Percentiles rank a stretch among this genome's conserved stretches.
Conservation (phyloP, 2,888 invertebrate species). For the Germaria angustata region DNA sequence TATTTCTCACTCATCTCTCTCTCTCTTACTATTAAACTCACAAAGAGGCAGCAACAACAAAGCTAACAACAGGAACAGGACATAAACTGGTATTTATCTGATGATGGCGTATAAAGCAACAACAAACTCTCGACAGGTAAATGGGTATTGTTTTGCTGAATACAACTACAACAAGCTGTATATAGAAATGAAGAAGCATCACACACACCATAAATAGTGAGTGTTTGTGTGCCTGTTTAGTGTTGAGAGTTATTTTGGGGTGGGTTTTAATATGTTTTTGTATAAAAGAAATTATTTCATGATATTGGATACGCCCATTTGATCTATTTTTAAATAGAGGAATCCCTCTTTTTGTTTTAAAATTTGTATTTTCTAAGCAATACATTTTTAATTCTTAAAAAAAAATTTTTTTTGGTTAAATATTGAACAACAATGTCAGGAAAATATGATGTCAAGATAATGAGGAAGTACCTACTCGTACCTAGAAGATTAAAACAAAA, state of each 20-base stretch:
- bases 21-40: background rate
- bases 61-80: background rate
- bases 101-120: slow-evolving; percentile 59
- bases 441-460: slow-evolving; percentile 58
- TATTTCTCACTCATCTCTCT: slow-evolving; percentile 11
- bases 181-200: background rate
- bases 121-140: slow-evolving; percentile 58
- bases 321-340: slow-evolving; percentile 60
- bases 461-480: no score
- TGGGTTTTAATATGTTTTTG: slow-evolving; percentile 34
- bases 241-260: slow-evolving; percentile 35
- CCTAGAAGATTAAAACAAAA: slow-evolving; percentile 19
- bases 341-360: slow-evolving; percentile 25
- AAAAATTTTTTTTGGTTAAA: background rate
- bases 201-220: background rate
- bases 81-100: slow-evolving; percentile 64
- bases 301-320: slow-evolving; percentile 66
- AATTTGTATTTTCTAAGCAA: background rate
- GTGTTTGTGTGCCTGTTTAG: background rate
- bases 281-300: slow-evolving; percentile 25
- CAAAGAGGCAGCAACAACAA: background rate
- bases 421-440: slow-evolving; percentile 49
- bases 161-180: slow-evolving; percentile 7
- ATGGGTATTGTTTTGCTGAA: slow-evolving; percentile 24
- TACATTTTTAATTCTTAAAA: background rate